phyloP scores from a whole-genome alignment of 2,888 invertebrate species.

The Eupeodes luniger region DNA sequence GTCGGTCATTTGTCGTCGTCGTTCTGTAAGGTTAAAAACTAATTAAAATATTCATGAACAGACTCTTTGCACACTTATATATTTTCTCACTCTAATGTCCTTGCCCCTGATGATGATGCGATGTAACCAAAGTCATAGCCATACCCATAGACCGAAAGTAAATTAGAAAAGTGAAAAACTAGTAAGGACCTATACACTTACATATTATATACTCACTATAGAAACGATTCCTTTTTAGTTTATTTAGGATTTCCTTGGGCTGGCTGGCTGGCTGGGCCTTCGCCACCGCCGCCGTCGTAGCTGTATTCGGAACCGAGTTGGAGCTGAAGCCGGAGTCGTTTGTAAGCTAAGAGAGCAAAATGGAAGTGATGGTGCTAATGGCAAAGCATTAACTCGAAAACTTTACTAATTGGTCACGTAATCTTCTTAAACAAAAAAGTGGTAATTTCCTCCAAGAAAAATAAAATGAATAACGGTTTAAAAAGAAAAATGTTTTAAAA shows the following conservation, averaged over 20 bases:
- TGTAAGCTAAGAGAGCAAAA: slow-evolving; percentile 12
- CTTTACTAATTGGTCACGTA: slow-evolving; percentile 72
- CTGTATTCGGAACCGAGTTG: too few relatives aligned
- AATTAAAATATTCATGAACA: slow-evolving; percentile 76
- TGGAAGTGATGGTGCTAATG: slow-evolving; percentile 40
- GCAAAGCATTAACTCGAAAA: slow-evolving; percentile 58
- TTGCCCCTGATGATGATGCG: too few relatives aligned
- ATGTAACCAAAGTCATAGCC: too few relatives aligned
- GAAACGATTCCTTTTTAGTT: slow-evolving; percentile 15
- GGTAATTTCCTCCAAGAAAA: slow-evolving; percentile 37
- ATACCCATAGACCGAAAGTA: slow-evolving; percentile 8
- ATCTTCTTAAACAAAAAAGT: slow-evolving; percentile 32
- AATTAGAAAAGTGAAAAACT: slow-evolving; percentile 49
- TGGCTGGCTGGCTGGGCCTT: too few relatives aligned
- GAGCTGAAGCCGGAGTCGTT: background rate
- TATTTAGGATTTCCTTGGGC: slow-evolving; percentile 17
- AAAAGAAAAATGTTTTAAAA: background rate
- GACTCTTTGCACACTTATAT: slow-evolving; percentile 40
- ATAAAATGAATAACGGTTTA: slow-evolving; percentile 7
- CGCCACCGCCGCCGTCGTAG: too few relatives aligned
- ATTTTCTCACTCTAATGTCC: background rate
- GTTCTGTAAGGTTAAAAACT: slow-evolving; percentile 59
- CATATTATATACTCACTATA: too few relatives aligned
- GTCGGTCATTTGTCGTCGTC: too few relatives aligned
- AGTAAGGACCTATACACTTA: background rate